Evolutionary conservation across 2,888 invertebrate species (phyloP), one percentile per base, ranked within the genome.

Genomic region (Coelogynopora nodosa): DNA sequence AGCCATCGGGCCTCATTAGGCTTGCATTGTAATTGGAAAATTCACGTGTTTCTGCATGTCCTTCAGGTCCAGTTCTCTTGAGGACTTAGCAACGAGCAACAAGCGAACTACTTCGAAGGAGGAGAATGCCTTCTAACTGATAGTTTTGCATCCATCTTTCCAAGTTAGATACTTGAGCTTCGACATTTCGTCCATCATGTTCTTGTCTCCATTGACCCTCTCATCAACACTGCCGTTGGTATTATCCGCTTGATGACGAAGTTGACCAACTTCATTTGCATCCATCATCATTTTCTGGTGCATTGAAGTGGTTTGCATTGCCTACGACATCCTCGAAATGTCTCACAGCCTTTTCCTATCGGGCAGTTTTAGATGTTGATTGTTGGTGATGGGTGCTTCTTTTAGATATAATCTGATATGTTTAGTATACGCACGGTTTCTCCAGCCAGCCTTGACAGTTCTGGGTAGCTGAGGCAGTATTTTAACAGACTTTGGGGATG

Each of bases 381-480:
- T 74, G 74, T 26, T 74, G 18, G 74, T 74, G 74, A n/a, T n/a
- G n/a, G n/a, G 74, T 86, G 28, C 29, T 28, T 86, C 18, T 31
- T n/a, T 84, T 5, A 29, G 67, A 27, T 29, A 30, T 10, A 67
- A 67, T 30, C 31, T 30, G 84, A 28, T 26, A 49, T 74, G 23
- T 23, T 31, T 30, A 87, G 30, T 18, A 86, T 26, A 67, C 27
- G 86, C 26, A 80, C 86, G 26, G 87, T 67, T 67, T 87, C 86
- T 82, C 28, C 87, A 82, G 87, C 31, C 26, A 87, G 82, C 1
- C 86, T 85, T 86, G 86, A 67, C 81, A 87, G 86, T 31, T 82
- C 87, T 67, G 87, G 87, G 13, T 23, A 85, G 30, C 49, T 86
- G 5, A 87, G 87, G 67, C 86, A 87, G 30, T 86, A 87, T 84